Evolutionary conservation across 1,140 invertebrate genomes (phyloP), one percentile per base, ranked within the genome.

Genomic region (Pseudomyrmex pallidus): DNA sequence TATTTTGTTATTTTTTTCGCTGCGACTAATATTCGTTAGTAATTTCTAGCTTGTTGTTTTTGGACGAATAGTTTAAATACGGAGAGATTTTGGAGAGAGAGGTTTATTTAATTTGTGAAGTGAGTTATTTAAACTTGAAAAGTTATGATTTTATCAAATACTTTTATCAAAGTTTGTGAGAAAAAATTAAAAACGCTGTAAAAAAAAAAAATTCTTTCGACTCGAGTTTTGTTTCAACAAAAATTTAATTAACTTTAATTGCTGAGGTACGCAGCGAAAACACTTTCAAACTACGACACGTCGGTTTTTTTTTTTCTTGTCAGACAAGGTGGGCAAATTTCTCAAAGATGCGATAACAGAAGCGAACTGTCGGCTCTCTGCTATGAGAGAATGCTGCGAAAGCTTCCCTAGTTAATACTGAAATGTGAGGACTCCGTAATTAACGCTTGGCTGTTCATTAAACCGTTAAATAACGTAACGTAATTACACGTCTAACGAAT

Each of bases 391-490:
- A 15, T 62, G 15, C 13, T n/a, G n/a, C 57, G 57, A 35, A 25
- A 70, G 44, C 64, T 48, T 3, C 12, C 12, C 10, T 48, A 70
- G 12, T 78, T 78, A 70, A 78, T 70, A 48, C 48, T 57, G 44
- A 17, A 78, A 70, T 59, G 13, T 13, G 64, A 78, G 20, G 22
- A 48, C n/a, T 70, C 15, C 10, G n/a, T 78, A 46, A 78, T 57
- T 59, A 78, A 70, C 22, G 52, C 52, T 78, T 48, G n/a, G 52
- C 17, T 57, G 52, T 25, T 57, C 57, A 59, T 70, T 70, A 48
- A 48, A 59, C 44, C 57, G 17, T 57, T 68, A 68, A 68, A 70
- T 70, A 54, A 74, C 44, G 62, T 66, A 54, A 77, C 62, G 13
- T 4, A 52, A 52, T 52, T 10, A 52, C 50, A 52, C 50, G 35